Base-by-base conservation (phyloP, 1,140 invertebrate genomes). In the Heliothis virescens region DNA sequence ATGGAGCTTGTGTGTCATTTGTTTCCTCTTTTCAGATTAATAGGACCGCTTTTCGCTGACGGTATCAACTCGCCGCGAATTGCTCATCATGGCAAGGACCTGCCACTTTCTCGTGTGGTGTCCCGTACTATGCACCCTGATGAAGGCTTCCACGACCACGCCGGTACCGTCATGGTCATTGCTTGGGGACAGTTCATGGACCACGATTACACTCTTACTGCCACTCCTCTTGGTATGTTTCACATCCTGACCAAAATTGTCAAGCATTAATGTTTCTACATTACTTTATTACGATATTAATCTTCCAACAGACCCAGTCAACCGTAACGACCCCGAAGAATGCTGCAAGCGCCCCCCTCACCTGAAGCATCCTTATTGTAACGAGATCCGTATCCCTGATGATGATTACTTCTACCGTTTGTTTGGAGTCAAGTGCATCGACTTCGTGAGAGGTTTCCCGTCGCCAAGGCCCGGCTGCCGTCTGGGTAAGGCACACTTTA, bases 171-270 rank as follows among this genome's bases (percentile, higher is more conserved):
- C 80, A 98, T 99, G 97, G 96, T 98, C 57, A 98, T 99, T 79
- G 98, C 98, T 71, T 98, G 98, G 98, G 98, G 98, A 85, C 98
- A 99, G 94, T 98, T 99, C 92, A 98, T 99, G 96, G 98, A 99
- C 92, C 98, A 99, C 94, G 98, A 99, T 90, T 97, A 98, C 84
- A 99, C 98, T 1, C 95, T 99, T 11, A 98, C 98, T 67, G 98
- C 96, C 41, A 98, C 97, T 47, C 98, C 98, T 78, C 93, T 98
- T 80, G 97, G 97, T 98, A 95, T 95, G 88, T 62, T 62, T 60
- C 13, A 29, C 47, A 65, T 65, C 4, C n/a, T 0, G 34, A 34
- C 3, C 34, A 34, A 34, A 34, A 34, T 34, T 34, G 7, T 4
- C 2, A 34, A 34, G 29, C 29, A 2, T 34, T 1, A 34, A 34